A percentile compares a stretch with the other conserved stretches of the same genome.
These are phyloP conservation scores for Amiota minor DNA, from an alignment of 2,888 invertebrate genomes.

Conservation along the genomic window DNA sequence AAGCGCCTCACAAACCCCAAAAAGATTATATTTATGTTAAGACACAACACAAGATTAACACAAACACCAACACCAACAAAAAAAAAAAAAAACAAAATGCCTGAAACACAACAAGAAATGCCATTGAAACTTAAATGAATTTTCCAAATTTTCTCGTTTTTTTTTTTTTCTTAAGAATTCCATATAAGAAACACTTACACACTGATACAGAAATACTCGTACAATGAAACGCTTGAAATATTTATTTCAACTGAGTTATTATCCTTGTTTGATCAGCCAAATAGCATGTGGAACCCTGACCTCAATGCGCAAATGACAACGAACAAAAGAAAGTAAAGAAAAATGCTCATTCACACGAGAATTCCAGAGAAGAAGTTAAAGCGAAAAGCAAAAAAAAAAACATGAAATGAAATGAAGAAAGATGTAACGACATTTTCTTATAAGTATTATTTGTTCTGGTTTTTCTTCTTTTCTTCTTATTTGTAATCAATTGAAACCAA, in stretches of 20 bases:
- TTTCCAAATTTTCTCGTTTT: not conserved
- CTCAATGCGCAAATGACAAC: not conserved
- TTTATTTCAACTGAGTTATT: slow-evolving; percentile 6
- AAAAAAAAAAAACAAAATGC: not conserved
- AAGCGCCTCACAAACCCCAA: not conserved
- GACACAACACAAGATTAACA: not conserved
- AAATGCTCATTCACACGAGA: not conserved
- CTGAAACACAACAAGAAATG: too few relatives aligned
- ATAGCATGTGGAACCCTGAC: not conserved
- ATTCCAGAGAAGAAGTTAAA: not conserved
- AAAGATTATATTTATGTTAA: too few relatives aligned
- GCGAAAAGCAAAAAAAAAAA: not conserved
- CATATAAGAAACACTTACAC: not conserved
- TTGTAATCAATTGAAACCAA: not conserved
- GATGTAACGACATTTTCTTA: not conserved
- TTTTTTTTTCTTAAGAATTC: not conserved
- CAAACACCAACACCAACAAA: not conserved
- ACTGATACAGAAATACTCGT: not conserved
- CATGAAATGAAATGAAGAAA: not conserved
- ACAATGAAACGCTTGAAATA: not conserved
- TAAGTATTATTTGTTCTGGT: not conserved
- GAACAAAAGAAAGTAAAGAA: not conserved
- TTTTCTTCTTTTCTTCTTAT: not conserved
- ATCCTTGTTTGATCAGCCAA: slow-evolving; percentile 4
- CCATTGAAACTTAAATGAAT: slow-evolving; percentile 13